Percentiles rank a stretch among this genome's conserved stretches.
Conservation (phyloP, 1,140 invertebrate species). For the Dreissena rostriformis region DNA sequence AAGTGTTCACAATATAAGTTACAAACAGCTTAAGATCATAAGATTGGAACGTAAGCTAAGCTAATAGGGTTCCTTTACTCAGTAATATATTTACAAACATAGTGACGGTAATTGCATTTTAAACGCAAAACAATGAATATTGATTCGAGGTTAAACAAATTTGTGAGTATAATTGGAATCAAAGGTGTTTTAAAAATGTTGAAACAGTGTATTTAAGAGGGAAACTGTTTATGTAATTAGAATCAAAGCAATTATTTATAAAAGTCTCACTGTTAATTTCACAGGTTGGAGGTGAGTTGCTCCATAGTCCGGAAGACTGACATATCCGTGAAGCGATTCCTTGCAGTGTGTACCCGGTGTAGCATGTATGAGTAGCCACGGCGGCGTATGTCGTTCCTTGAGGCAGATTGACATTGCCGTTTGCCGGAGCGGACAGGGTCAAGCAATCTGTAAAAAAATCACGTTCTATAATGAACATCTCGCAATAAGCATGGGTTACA, state of each 20-base stretch:
- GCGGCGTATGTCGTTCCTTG: constrained; percentile 15
- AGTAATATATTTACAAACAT: no score
- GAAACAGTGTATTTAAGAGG: not conserved
- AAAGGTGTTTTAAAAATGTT: no score
- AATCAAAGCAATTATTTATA: no score
- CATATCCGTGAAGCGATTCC: constrained; percentile 25
- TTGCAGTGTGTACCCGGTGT: constrained; percentile 45
- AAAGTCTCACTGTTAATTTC: constrained; percentile 43
- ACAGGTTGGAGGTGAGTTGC: constrained; percentile 30
- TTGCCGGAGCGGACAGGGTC: not conserved
- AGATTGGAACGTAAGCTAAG: no score
- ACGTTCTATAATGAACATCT: not conserved
- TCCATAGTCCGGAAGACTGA: constrained; percentile 11
- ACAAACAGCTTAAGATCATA: no score
- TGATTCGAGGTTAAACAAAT: no score
- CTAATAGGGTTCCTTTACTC: no score
- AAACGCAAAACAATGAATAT: no score
- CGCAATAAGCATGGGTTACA: not conserved
- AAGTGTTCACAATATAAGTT: no score
- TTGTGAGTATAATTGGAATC: no score
- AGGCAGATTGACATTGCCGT: not conserved
- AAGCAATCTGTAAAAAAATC: constrained; percentile 29
- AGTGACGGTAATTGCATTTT: no score
- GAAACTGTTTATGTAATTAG: no score
- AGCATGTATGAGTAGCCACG: constrained; percentile 12